phyloP scores from a whole-genome alignment of 1,140 invertebrate species.

The Plutomurus gul region DNA sequence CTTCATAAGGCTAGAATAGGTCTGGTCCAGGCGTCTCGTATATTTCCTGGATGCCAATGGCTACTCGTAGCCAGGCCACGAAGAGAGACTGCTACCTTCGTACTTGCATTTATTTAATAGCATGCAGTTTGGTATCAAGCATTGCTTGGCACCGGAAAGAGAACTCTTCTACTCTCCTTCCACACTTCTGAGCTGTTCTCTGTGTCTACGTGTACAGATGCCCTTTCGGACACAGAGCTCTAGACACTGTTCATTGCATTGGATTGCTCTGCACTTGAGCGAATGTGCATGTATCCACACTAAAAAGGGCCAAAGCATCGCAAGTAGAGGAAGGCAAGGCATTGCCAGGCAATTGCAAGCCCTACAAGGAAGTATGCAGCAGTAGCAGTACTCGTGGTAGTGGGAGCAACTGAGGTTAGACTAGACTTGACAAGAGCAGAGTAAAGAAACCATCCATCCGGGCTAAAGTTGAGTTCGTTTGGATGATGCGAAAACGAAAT shows the following conservation, averaged over 20 bases:
- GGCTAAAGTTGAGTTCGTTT: neutral
- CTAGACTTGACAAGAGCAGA: neutral
- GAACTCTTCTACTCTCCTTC: too few relatives aligned
- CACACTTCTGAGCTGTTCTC: too few relatives aligned
- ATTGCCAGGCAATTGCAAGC: neutral
- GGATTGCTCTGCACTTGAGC: neutral
- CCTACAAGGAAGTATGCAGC: slow-evolving; percentile 2
- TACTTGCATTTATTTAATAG: too few relatives aligned
- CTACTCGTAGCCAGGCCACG: neutral
- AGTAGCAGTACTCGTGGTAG: neutral
- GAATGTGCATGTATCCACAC: neutral
- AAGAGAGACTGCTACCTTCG: neutral
- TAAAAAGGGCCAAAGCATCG: neutral
- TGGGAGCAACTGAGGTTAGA: neutral
- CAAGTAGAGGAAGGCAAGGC: neutral
- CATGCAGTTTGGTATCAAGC: too few relatives aligned
- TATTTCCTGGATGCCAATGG: slow-evolving; percentile 7
- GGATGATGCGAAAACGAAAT: slow-evolving; percentile 13
- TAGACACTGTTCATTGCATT: slow-evolving; percentile 9
- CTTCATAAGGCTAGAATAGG: too few relatives aligned
- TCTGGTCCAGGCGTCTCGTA: neutral
- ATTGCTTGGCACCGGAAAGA: too few relatives aligned
- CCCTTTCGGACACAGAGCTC: too few relatives aligned
- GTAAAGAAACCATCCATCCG: neutral
- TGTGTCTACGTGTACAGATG: too few relatives aligned